Evolutionary conservation across 2,113 vertebrate species (phyloP), one percentile per base, ranked within the genome.

Genomic region (Sturnus vulgaris): DNA sequence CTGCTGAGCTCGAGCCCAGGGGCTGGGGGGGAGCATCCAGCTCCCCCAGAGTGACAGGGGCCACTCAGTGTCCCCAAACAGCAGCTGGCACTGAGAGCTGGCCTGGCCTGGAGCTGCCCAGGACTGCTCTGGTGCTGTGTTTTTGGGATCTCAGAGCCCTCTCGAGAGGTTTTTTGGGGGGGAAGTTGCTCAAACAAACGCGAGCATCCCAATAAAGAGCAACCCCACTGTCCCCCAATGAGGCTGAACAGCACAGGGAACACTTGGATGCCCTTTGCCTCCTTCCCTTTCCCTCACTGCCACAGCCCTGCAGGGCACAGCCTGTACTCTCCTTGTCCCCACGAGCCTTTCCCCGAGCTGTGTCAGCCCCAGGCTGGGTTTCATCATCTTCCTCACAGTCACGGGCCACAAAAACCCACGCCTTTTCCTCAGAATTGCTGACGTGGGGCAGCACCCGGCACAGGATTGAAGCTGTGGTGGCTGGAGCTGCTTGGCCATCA

Each of bases 191-290:
- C 40, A 14, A 55, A 22, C 20, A 53, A 63, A 71, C 2, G 7
- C 0, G 24, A 82, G 3, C 40, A 42, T 12, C 30, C 64, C 9
- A 2, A 23, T 0, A 25, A 22, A 13, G n/a, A 46, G 15, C 3
- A 10, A 4, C 23, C 2, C 64, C 4, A 5, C 31, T 15, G 55
- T 28, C 3, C 80, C 60, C 46, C 33, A 30, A 2, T 23, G 39
- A 42, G 63, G 39, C 39, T 5, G 4, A 42, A 5, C 3, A 35
- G 33, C 0, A 0, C 0, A 16, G 27, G 35, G 42, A 76, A 12
- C 10, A 14, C 61, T 57, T 7, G 3, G 11, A 4, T 1, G 1
- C n/a, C 25, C 57, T 84, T 78, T 64, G 31, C 49, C 86, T 68
- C 35, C 91, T 40, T 31, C 64, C 39, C 39, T 21, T 46, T 66